phyloP scores from a whole-genome alignment of 2,888 invertebrate species.

The Acanthosepion pharaonis region DNA sequence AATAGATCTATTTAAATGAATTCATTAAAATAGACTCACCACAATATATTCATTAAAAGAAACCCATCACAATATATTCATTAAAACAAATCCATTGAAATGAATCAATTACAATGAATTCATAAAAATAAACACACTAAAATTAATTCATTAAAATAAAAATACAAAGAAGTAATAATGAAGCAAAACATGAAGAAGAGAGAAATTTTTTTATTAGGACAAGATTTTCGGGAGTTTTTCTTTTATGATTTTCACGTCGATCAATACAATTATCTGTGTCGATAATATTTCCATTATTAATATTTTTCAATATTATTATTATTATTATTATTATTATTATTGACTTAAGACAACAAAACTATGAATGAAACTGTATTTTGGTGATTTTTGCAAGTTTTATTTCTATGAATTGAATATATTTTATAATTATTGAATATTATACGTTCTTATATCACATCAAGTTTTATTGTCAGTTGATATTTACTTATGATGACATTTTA shows the following conservation, averaged over 20 bases:
- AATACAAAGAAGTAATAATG: not conserved
- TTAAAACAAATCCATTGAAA: no score
- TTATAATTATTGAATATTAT: not conserved
- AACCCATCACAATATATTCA: no score
- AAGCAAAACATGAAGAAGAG: not conserved
- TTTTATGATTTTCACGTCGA: conserved; percentile 33
- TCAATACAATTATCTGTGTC: conserved; percentile 22
- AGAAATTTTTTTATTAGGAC: conserved; percentile 1
- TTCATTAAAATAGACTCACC: not conserved
- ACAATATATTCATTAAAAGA: no score
- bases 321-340: conserved; percentile 33
- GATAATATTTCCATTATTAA: not conserved
- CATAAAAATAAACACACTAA: not conserved
- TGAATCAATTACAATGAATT: no score
- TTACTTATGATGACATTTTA: not conserved
- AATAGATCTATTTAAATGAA: not conserved
- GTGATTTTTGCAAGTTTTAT: not conserved
- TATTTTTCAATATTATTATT: not conserved
- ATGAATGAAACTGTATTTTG: conserved; percentile 4
- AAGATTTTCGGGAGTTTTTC: conserved; percentile 23
- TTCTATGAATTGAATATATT: not conserved
- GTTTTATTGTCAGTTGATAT: not conserved
- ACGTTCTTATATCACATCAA: not conserved
- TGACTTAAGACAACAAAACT: not conserved
- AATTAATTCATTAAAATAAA: not conserved